A percentile compares a stretch with the other conserved stretches of the same genome.
phyloP scores from a whole-genome alignment of 1,140 invertebrate species.

The Zelostemma sp. region DNA sequence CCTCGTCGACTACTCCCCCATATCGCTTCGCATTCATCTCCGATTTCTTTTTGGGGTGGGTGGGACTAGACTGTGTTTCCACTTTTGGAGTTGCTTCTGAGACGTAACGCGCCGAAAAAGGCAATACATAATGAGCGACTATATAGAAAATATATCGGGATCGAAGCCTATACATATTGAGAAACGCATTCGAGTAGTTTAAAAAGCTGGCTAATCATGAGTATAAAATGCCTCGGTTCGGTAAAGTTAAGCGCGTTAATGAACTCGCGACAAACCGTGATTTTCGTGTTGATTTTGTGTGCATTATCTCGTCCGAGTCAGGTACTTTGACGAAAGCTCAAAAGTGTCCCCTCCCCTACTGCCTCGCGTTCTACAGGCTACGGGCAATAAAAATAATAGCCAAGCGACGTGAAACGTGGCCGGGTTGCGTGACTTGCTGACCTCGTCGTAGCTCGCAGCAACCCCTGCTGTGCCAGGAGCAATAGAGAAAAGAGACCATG shows the following conservation, averaged over 20 bases:
- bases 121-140: constrained; percentile 27
- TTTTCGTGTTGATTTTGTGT: too few relatives aligned
- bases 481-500: constrained; percentile 7
- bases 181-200: too few relatives aligned
- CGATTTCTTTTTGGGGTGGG: constrained; percentile 58
- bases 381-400: constrained; percentile 47
- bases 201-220: too few relatives aligned
- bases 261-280: too few relatives aligned
- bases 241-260: too few relatives aligned
- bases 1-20: constrained; percentile 47
- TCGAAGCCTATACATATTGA: too few relatives aligned
- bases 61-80: constrained; percentile 63
- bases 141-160: too few relatives aligned
- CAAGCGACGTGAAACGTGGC: constrained; percentile 33
- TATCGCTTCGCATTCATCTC: constrained; percentile 58
- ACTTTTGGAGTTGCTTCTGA: constrained; percentile 50
- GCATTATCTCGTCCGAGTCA: too few relatives aligned
- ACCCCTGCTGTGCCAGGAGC: constrained; percentile 28
- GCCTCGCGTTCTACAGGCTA: constrained; percentile 33
- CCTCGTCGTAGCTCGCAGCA: constrained; percentile 24
- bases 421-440: constrained; percentile 62
- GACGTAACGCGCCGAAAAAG: constrained; percentile 20
- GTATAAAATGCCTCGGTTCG: too few relatives aligned
- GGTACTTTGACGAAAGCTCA: constrained; percentile 18
- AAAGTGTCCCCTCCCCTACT: constrained; percentile 22